Base-by-base conservation (phyloP, 2,113 vertebrate genomes). In the Sinocyclocheilus anophthalmus region DNA sequence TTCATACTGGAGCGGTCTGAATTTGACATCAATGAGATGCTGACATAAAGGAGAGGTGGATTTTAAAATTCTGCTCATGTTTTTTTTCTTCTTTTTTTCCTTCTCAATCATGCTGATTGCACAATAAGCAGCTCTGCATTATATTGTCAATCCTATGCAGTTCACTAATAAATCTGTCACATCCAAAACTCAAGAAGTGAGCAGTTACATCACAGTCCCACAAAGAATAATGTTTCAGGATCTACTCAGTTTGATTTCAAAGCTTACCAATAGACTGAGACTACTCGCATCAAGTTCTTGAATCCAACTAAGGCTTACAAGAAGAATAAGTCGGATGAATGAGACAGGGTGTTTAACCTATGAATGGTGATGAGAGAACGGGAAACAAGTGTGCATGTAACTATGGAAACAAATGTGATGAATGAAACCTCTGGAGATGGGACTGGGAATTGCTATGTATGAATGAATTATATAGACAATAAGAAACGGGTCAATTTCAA, bases 41-140 rank as follows among this genome's bases (percentile, higher is more conserved):
- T 33, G 70, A 78, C 63, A 91, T 91, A 76, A 91, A 92, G 88
- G 80, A 81, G 86, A 80, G 22, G 11, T 37, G 33, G 30, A 24
- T 37, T 7, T 72, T 22, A 16, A 20, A 55, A n/a, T 39, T 14
- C 53, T 72, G 50, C 59, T 55, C 50, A 37, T 37, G 20, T 13
- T 75, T 73, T 73, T 22, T 18, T 45, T 30, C 2, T 2, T 30
- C 0, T 30, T 33, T 3, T 33, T 33, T 33, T 26, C 1, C 45
- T 37, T 70, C 57, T n/a, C 22, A 61, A 9, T 61, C 57, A 59
- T n/a, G 18, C 18, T 59, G 18, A 59, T n/a, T 59, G 42, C 42
- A 42, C 42, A 42, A 42, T 42, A 42, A 42, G 42, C 42, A 42
- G 57, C 8, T 55, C 53, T 55, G 53, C 53, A 55, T 55, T 55